Evolutionary conservation across 2,888 invertebrate genomes (phyloP).

Genomic region (Calameuta filiformis): DNA sequence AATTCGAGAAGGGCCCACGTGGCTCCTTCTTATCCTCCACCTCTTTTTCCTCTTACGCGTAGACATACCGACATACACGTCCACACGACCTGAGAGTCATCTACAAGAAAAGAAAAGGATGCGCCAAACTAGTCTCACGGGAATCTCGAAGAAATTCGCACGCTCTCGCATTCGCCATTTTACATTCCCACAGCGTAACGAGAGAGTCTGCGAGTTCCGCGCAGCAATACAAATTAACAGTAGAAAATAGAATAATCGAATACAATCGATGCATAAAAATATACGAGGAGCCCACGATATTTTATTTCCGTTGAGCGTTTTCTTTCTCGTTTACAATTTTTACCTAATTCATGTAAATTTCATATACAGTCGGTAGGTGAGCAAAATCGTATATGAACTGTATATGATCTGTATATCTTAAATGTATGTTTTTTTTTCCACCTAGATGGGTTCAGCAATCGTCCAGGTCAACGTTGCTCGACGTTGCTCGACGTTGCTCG

Average conservation of each 20-base stretch:
- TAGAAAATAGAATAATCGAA: background rate
- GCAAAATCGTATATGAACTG: too few species aligned
- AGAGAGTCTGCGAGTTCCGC: constrained; percentile 9
- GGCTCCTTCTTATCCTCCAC: background rate
- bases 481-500: background rate
- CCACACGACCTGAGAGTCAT: background rate
- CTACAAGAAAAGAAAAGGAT: background rate
- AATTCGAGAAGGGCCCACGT: background rate
- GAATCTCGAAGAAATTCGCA: background rate
- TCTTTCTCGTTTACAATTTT: background rate
- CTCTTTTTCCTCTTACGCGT: background rate
- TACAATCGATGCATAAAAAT: background rate
- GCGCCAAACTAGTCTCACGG: background rate
- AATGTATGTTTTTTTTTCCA: too few species aligned
- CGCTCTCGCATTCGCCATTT: background rate
- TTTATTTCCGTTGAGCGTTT: constrained; percentile 15
- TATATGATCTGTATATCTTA: too few species aligned
- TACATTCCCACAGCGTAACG: background rate
- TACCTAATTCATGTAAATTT: too few species aligned
- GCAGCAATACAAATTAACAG: background rate
- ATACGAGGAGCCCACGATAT: background rate
- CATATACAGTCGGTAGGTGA: too few species aligned
- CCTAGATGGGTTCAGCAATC: background rate
- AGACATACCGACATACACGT: background rate
- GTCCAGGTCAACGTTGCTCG: background rate